phyloP scores from a whole-genome alignment of 1,140 invertebrate species.

The Thalassaphorura encarpata region DNA sequence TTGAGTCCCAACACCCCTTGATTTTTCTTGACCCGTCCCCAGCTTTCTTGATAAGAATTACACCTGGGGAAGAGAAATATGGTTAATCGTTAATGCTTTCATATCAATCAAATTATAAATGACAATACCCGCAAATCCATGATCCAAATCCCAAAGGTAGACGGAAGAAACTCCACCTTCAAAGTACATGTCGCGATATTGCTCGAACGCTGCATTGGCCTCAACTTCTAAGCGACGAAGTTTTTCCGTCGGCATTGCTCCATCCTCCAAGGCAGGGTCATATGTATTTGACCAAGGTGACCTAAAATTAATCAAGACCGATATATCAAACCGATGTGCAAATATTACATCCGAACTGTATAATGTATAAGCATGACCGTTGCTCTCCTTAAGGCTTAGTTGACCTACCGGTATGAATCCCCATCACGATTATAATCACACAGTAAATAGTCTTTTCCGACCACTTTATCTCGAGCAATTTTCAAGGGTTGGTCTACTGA shows the following conservation, averaged over 20 bases:
- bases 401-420: constrained; percentile 80
- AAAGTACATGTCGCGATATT: constrained; percentile 99
- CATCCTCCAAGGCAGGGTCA: constrained; percentile 95
- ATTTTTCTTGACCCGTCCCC: constrained; percentile 96
- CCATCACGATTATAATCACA: constrained; percentile 99
- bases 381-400: background rate
- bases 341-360: too few relatives aligned
- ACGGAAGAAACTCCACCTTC: constrained; percentile 99
- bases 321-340: background rate
- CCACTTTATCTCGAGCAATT: constrained; percentile 87
- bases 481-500: constrained; percentile 98
- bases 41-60: constrained; percentile 97
- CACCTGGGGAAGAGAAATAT: constrained; percentile 49
- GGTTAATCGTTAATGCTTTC: background rate
- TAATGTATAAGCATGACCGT: background rate
- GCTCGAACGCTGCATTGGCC: constrained; percentile 96
- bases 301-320: constrained; percentile 42
- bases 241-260: constrained; percentile 93
- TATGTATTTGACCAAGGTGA: constrained; percentile 99
- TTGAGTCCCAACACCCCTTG: constrained; percentile 98
- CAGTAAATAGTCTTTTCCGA: constrained; percentile 92
- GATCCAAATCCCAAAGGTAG: constrained; percentile 98
- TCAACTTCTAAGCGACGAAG: constrained; percentile 92
- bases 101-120: background rate
- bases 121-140: constrained; percentile 79